Base-by-base conservation (phyloP, 2,113 vertebrate genomes). In the Machaerirhynchus nigripectus region DNA sequence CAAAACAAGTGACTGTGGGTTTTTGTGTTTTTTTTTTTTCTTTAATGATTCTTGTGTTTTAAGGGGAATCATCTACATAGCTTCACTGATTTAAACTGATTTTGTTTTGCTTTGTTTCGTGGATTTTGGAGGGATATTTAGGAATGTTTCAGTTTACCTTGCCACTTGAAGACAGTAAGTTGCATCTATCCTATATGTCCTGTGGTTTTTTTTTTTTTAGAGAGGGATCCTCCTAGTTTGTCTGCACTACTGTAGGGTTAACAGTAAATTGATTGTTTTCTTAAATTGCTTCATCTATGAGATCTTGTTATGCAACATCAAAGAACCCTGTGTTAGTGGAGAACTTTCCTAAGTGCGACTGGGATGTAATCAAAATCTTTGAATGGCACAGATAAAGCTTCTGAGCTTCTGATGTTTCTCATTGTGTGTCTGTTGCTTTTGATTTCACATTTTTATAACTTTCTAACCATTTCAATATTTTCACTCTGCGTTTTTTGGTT, bases 401-500 rank as follows among this genome's bases (percentile, higher is more conserved):
- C 37, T 87, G 22, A 61, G 11, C 9, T 78, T 78, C 37, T 87
- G 22, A 61, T 49, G 14, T 23, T 83, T 71, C 52, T 87, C 13
- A 35, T 33, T 35, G 12, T 84, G 6, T 53, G 17, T 20, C 28
- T 74, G 28, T 57, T 81, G 35, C 18, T 94, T 42, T 78, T 81
- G n/a, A 31, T 47, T 28, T 69, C 28, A 15, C 11, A 21, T 53
- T 71, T 88, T 76, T 77, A 10, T 31, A 56, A 40, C 18, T 73
- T 80, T 56, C 7, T 50, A 52, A 55, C 7, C 1, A 6, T 73
- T 56, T 82, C 16, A 65, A 2, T 37, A 27, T 23, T 40, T 93
- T 53, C 3, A 22, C 6, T 85, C 55, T 37, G 40, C 1, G 0
- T 15, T 35, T 81, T 64, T 6, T 30, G 12, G 31, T 56, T n/a